phyloP scores from a whole-genome alignment of 2,113 vertebrate genomes.

The Recurvirostra avosetta region DNA sequence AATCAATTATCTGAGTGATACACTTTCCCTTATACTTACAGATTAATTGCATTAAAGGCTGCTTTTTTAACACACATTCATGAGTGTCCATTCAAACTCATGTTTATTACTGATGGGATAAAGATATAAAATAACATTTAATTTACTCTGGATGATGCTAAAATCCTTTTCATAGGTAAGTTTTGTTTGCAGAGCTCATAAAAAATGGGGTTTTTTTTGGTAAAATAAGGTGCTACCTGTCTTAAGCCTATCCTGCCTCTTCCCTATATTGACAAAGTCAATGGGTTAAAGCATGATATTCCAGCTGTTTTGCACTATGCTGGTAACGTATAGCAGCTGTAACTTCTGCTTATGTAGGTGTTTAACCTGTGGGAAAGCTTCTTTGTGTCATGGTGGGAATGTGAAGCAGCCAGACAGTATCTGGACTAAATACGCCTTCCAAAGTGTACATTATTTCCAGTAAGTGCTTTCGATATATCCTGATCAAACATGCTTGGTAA shows the following conservation, averaged over 20 bases:
- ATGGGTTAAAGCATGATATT: background rate
- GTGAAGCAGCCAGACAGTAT: background rate
- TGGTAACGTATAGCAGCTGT: background rate
- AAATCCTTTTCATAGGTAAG: background rate
- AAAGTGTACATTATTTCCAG: background rate
- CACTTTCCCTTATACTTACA: background rate
- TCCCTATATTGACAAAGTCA: background rate
- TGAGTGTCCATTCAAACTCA: background rate
- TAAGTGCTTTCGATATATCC: background rate
- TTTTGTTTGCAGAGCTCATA: background rate
- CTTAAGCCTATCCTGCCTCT: background rate
- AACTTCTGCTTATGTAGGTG: background rate
- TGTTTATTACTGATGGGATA: background rate
- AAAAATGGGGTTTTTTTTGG: background rate
- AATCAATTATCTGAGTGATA: background rate
- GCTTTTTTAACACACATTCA: background rate
- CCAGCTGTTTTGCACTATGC: background rate
- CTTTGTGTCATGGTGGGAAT: background rate
- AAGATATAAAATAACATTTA: background rate
- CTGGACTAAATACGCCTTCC: background rate
- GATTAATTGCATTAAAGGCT: background rate
- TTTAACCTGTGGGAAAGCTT: background rate
- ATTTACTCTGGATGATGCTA: background rate
- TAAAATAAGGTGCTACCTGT: accelerated
- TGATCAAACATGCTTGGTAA: background rate